Evolutionary conservation across 2,113 vertebrate genomes (phyloP).

Genomic region (Eubucco bourcierii): DNA sequence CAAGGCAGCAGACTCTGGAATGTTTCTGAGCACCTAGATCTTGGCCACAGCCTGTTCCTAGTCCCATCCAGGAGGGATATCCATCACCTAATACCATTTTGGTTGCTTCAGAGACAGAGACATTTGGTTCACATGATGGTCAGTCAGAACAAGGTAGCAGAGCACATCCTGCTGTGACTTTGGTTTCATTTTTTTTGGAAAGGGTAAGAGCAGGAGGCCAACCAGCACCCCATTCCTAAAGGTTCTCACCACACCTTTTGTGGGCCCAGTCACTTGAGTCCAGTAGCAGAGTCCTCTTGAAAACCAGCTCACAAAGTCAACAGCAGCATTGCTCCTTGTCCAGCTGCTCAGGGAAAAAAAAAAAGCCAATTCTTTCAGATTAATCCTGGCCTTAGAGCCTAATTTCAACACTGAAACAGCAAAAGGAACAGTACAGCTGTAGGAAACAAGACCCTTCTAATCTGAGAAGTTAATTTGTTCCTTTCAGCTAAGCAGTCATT

Average conservation of each 20-base stretch:
- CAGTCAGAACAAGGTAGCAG: neutral
- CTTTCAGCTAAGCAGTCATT: neutral
- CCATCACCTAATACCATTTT: neutral
- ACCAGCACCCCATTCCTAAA: neutral
- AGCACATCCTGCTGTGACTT: neutral
- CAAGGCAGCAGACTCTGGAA: neutral
- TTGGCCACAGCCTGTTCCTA: neutral
- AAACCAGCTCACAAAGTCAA: neutral
- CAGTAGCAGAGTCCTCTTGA: fast-evolving
- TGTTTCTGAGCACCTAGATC: neutral
- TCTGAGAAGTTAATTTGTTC: conserved; percentile 48
- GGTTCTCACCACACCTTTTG: neutral
- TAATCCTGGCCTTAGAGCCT: neutral
- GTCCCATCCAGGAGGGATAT: neutral
- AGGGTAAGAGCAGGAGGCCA: neutral
- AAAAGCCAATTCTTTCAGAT: neutral
- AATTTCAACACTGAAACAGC: neutral
- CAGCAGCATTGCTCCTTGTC: neutral
- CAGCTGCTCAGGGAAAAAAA: neutral
- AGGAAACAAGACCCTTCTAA: conserved; percentile 24
- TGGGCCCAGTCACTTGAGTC: neutral
- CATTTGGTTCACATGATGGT: neutral
- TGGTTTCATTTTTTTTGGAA: neutral
- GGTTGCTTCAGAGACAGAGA: neutral
- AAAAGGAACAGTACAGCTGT: conserved; percentile 37